phyloP scores from a whole-genome alignment of 64 coral and sea anemone genomes.

The Hydrozoanthus tunicans region DNA sequence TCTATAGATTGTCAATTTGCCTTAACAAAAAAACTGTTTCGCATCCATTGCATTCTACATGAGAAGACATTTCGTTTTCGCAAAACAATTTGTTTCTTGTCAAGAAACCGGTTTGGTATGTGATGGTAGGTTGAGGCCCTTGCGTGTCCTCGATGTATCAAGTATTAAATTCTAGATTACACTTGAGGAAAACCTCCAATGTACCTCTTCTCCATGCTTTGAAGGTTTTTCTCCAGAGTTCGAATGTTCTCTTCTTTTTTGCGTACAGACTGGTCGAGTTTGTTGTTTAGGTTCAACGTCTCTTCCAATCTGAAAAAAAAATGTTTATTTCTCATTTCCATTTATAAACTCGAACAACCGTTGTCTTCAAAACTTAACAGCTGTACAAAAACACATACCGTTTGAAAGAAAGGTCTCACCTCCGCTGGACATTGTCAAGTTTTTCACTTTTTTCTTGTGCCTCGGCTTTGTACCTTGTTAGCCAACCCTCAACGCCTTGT shows the following conservation, averaged over 20 bases:
- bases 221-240: conserved; percentile 80
- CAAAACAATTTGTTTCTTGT: too few species aligned
- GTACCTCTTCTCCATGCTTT: conserved; percentile 79
- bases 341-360: too few species aligned
- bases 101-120: too few species aligned
- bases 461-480: conserved; percentile 26
- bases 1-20: too few species aligned
- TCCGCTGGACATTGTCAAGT: conserved; percentile 29
- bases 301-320: conserved; percentile 71
- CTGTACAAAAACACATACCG: too few species aligned
- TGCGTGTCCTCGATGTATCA: too few species aligned
- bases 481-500: conserved; percentile 14
- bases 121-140: too few species aligned
- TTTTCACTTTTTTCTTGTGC: conserved; percentile 25
- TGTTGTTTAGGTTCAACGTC: conserved; percentile 85
- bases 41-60: too few species aligned
- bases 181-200: background rate
- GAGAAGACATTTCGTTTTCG: too few species aligned
- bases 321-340: too few species aligned
- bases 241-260: conserved; percentile 94
- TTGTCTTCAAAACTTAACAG: too few species aligned
- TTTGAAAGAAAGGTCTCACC: background rate
- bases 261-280: conserved; percentile 87
- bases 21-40: too few species aligned
- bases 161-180: background rate